Conservation (phyloP, 2,797 vertebrate genomes). For the Streptopelia turtur region DNA sequence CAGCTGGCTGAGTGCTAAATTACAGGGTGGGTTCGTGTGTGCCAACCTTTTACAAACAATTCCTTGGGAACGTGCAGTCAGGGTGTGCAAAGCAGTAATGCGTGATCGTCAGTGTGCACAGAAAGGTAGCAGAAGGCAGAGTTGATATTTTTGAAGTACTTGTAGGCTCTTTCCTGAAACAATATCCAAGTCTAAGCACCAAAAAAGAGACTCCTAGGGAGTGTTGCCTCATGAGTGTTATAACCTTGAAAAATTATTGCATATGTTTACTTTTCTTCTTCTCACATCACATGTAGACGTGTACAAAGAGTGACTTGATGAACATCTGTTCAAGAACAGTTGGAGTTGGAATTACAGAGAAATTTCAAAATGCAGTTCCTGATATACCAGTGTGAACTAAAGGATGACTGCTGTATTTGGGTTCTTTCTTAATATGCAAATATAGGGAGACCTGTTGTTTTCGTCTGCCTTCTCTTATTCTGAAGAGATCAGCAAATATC, state of each 20-base stretch:
- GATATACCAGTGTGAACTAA: background rate
- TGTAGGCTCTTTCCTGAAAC: background rate
- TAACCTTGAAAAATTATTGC: background rate
- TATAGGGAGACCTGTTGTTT: background rate
- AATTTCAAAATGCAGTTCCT: background rate
- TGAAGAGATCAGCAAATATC: background rate
- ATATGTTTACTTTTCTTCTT: background rate
- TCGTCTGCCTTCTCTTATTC: background rate
- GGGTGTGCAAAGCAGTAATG: background rate
- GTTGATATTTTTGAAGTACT: background rate
- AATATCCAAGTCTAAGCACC: background rate
- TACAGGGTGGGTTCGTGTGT: background rate
- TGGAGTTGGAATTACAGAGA: background rate
- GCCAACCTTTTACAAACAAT: background rate
- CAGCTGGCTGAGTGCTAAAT: background rate
- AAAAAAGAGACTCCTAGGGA: background rate
- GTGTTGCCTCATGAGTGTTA: background rate
- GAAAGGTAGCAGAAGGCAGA: background rate
- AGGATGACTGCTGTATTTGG: background rate
- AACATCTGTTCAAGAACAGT: background rate
- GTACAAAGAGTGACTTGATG: background rate
- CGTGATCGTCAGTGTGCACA: background rate
- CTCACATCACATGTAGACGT: background rate
- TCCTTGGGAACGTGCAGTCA: background rate
- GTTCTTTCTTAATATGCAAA: background rate